These are phyloP conservation scores for Procavia capensis DNA, from an alignment of 2,113 vertebrate species.

Conservation along the genomic window DNA sequence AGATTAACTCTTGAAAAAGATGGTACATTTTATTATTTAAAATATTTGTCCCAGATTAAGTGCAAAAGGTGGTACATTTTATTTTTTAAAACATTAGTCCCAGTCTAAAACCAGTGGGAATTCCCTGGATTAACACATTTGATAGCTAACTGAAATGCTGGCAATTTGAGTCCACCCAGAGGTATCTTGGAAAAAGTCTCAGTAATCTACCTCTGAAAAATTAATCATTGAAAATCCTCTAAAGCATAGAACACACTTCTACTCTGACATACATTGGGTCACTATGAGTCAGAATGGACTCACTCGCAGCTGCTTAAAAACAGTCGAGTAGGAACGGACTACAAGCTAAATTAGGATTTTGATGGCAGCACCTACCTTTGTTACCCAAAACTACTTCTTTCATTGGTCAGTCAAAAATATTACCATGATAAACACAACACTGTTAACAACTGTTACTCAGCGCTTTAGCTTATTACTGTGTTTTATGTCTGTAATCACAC, in stretches of 20 bases:
- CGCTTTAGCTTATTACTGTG: background rate
- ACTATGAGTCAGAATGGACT: background rate
- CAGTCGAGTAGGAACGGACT: background rate
- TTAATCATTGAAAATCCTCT: background rate
- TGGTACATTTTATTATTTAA: background rate
- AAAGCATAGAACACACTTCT: background rate
- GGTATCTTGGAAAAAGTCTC: background rate
- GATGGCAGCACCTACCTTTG: background rate
- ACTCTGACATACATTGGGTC: background rate
- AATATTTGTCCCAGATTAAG: background rate
- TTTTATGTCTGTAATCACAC: background rate
- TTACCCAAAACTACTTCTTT: background rate
- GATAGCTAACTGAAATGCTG: background rate
- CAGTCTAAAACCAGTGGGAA: background rate
- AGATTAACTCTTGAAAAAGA: conserved; percentile 13
- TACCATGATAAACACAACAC: background rate
- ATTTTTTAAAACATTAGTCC: background rate
- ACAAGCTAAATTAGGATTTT: background rate
- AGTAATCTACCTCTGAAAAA: background rate
- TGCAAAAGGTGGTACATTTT: background rate
- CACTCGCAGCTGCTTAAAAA: background rate
- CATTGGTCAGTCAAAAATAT: background rate
- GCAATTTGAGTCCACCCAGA: background rate
- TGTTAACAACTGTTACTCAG: background rate
- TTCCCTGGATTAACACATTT: background rate